Conservation (phyloP, 1,140 invertebrate genomes). For the Magallana gigas region DNA sequence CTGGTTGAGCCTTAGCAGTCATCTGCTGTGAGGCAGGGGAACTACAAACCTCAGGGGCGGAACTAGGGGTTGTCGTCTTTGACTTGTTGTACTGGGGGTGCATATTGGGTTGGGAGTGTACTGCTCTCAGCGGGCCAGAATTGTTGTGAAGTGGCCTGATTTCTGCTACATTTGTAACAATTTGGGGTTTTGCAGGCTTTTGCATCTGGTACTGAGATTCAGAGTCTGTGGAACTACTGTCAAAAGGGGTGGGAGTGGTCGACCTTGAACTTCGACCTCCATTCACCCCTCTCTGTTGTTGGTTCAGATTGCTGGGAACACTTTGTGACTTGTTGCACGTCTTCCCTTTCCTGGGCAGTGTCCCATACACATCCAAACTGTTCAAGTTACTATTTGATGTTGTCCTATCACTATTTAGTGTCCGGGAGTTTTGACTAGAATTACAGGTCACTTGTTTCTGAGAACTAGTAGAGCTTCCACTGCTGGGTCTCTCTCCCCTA, state of each 20-base stretch:
- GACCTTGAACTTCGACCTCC: constrained; percentile 49
- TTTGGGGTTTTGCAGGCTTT: constrained; percentile 51
- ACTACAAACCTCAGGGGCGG: constrained; percentile 56
- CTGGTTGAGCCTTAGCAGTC: constrained; percentile 51
- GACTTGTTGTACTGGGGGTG: not conserved
- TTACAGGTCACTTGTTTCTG: constrained; percentile 24
- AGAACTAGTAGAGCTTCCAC: constrained; percentile 12
- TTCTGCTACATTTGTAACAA: constrained; percentile 63
- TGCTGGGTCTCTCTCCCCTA: constrained; percentile 39
- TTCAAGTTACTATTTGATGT: not conserved
- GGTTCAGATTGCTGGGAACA: constrained; percentile 38
- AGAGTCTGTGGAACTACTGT: constrained; percentile 42
- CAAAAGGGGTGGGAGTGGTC: constrained; percentile 51
- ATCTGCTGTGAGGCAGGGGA: constrained; percentile 33
- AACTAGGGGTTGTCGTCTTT: not conserved
- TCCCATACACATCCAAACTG: constrained; percentile 64
- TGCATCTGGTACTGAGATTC: constrained; percentile 57
- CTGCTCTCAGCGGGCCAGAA: not conserved
- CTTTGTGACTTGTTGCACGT: constrained; percentile 47
- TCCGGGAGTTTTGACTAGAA: constrained; percentile 49
- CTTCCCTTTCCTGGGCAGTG: constrained; percentile 62
- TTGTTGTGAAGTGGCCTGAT: constrained; percentile 65
- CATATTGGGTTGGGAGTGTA: constrained; percentile 11
- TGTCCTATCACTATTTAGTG: not conserved
- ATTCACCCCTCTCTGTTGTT: constrained; percentile 61